phyloP scores from a whole-genome alignment of 2,113 vertebrate species.

The Phalacrocorax brasilianus region DNA sequence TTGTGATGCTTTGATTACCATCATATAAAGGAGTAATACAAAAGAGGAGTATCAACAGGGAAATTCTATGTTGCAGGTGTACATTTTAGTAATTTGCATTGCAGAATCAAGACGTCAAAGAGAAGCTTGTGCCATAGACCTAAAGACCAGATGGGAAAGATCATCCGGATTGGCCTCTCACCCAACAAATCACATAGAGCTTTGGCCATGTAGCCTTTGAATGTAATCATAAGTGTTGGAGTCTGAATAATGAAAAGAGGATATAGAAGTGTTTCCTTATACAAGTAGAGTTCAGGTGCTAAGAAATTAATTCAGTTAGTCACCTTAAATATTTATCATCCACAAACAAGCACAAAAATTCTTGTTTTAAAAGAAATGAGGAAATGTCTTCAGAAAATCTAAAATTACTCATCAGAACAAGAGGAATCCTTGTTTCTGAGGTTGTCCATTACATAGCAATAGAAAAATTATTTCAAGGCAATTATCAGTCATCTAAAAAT shows the following conservation, averaged over 20 bases:
- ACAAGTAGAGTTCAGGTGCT: background rate
- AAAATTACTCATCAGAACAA: background rate
- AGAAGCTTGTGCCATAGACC: background rate
- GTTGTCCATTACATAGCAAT: background rate
- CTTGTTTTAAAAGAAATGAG: background rate
- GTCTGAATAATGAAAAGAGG: background rate
- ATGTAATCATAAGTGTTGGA: background rate
- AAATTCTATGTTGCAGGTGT: background rate
- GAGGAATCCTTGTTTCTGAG: background rate
- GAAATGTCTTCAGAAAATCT: background rate
- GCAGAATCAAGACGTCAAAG: background rate
- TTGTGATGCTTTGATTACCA: background rate
- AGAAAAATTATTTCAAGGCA: background rate
- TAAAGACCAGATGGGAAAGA: background rate
- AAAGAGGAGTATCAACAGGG: background rate
- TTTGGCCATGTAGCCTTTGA: background rate
- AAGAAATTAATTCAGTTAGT: background rate
- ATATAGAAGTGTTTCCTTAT: background rate
- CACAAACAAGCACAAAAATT: background rate
- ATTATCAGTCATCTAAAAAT: background rate
- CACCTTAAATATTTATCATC: background rate
- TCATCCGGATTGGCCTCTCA: background rate
- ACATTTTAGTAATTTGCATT: background rate
- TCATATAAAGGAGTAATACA: background rate
- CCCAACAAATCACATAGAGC: background rate